Conservation (phyloP, 37 sponge, comb jelly and placozoan species). For the Lycopodina hypogea region DNA sequence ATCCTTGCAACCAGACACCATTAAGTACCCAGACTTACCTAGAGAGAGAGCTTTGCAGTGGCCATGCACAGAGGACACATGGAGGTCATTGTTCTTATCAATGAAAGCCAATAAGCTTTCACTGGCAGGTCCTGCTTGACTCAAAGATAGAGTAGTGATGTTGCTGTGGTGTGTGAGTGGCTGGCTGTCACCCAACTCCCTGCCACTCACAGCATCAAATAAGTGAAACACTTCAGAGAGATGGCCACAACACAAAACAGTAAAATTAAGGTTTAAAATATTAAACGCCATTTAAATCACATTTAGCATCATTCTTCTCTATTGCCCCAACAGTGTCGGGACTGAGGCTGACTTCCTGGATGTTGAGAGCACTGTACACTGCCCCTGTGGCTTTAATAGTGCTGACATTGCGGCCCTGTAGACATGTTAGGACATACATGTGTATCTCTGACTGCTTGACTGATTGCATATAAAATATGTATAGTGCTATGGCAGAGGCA, state of each 20-base stretch:
- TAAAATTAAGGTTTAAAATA: neutral
- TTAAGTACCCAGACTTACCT: no score
- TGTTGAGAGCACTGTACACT: slow-evolving; percentile 53
- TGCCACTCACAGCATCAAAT: slow-evolving; percentile 78
- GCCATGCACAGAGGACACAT: slow-evolving; percentile 53
- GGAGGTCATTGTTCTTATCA: slow-evolving; percentile 92
- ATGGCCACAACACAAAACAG: neutral
- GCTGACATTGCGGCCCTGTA: slow-evolving; percentile 76
- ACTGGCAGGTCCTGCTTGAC: slow-evolving; percentile 52
- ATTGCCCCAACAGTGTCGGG: slow-evolving; percentile 78
- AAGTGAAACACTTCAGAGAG: slow-evolving; percentile 76
- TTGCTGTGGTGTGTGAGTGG: slow-evolving; percentile 50
- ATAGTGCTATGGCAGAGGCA: no score
- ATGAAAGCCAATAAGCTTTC: slow-evolving; percentile 72
- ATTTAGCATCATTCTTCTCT: slow-evolving; percentile 79
- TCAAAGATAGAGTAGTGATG: slow-evolving; percentile 62
- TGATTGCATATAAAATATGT: no score
- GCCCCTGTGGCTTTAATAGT: slow-evolving; percentile 61
- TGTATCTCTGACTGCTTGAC: no score
- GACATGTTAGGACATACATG: no score
- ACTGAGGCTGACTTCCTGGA: slow-evolving; percentile 56
- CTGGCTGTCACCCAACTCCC: slow-evolving; percentile 57
- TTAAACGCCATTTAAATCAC: slow-evolving; percentile 39
- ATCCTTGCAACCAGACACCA: no score
- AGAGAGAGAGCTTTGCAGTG: neutral